Percentiles rank a stretch among this genome's conserved stretches.
Evolutionary conservation across 2,888 invertebrate genomes (phyloP).

Genomic region (Stenolophus ochropezus): DNA sequence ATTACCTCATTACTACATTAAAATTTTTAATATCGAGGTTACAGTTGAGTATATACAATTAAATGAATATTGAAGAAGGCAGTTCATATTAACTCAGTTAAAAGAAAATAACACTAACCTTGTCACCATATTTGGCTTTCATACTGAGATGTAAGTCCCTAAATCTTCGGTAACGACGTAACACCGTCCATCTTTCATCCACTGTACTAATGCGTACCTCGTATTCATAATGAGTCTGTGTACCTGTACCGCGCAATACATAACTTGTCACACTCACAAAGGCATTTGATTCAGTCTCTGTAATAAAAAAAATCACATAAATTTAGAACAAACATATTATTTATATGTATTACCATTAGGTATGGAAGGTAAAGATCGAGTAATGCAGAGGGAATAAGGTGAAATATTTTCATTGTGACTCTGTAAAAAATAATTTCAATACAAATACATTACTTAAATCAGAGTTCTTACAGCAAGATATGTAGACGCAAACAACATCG

Average conservation of each 20-base stretch:
- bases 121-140: slow-evolving; percentile 86
- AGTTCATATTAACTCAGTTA: too few species aligned
- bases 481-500: slow-evolving; percentile 46
- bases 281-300: slow-evolving; percentile 69
- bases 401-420: slow-evolving; percentile 71
- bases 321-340: background rate
- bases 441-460: background rate
- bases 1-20: too few species aligned
- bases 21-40: too few species aligned
- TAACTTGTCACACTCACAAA: slow-evolving; percentile 83
- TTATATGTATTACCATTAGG: slow-evolving; percentile 69
- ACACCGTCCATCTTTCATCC: slow-evolving; percentile 85
- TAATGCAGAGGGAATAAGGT: slow-evolving; percentile 73
- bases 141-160: slow-evolving; percentile 89
- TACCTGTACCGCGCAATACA: slow-evolving; percentile 89
- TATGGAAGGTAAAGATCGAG: slow-evolving; percentile 75
- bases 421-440: slow-evolving; percentile 63
- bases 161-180: slow-evolving; percentile 90
- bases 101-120: slow-evolving; percentile 74
- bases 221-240: slow-evolving; percentile 91
- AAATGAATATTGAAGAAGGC: too few species aligned
- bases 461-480: slow-evolving; percentile 45
- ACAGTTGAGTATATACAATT: too few species aligned
- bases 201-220: slow-evolving; percentile 86
- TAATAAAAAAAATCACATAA: slow-evolving; percentile 60